Evolutionary conservation across 2,888 invertebrate genomes (phyloP).

Genomic region (Frankliniella intonsa): DNA sequence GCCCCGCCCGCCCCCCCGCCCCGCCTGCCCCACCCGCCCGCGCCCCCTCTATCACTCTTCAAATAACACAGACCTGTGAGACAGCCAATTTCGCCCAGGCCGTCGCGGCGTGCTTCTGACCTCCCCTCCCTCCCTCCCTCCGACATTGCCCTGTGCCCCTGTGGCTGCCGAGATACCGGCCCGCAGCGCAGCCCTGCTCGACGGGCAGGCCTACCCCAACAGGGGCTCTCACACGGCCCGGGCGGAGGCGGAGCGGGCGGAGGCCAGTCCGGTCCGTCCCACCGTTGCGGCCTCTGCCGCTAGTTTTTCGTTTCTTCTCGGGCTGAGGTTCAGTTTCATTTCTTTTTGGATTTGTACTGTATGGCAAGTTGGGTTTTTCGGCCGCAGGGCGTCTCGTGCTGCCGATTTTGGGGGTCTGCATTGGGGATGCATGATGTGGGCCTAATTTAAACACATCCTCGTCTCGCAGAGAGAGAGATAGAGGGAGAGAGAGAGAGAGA

Average conservation of each 20-base stretch:
- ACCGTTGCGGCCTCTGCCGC: too few species aligned
- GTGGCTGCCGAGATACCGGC: not conserved
- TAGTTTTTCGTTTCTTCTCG: too few species aligned
- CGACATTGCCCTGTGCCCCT: not conserved
- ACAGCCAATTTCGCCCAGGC: not conserved
- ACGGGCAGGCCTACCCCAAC: not conserved
- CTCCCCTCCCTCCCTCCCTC: not conserved
- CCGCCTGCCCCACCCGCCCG: not conserved
- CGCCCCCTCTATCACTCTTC: not conserved
- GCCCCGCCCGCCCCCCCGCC: not conserved
- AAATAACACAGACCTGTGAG: conserved; percentile 17
- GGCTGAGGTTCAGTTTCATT: not conserved
- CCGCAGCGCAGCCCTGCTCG: not conserved
- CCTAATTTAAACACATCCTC: not conserved
- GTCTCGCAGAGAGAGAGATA: too few species aligned
- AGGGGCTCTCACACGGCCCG: not conserved
- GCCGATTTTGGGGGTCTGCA: not conserved
- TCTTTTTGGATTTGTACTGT: not conserved
- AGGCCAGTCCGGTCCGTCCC: too few species aligned
- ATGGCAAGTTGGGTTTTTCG: not conserved
- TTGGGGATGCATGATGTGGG: not conserved
- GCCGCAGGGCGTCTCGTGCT: too few species aligned
- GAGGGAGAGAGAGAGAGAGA: too few species aligned
- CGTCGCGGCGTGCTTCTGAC: not conserved
- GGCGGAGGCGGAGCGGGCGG: too few species aligned